A percentile compares a stretch with the other conserved stretches of the same genome.
Evolutionary conservation across 2,797 vertebrate genomes (phyloP).

Genomic region (Choloepus didactylus): DNA sequence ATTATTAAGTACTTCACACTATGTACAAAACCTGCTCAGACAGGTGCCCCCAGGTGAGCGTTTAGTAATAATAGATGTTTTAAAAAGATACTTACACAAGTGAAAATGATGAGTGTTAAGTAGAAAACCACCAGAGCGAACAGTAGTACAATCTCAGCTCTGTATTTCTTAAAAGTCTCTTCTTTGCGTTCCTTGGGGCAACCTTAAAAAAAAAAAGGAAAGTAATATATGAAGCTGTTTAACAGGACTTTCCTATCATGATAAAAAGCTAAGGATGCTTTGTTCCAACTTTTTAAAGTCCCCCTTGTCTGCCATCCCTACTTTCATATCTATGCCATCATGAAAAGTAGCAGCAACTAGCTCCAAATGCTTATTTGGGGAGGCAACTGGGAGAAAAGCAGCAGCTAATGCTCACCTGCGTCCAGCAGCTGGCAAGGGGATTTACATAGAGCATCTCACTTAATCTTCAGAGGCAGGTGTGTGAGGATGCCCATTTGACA

Average conservation of each 20-base stretch:
- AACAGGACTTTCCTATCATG: not conserved
- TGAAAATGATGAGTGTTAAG: constrained; percentile 89
- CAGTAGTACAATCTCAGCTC: constrained; percentile 86
- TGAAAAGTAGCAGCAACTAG: fast-evolving
- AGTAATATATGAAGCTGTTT: not conserved
- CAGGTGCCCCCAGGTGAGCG: not conserved
- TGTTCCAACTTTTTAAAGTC: not conserved
- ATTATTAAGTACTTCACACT: not conserved
- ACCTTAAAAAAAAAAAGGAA: constrained; percentile 80
- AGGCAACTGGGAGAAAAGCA: not conserved
- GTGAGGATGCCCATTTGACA: not conserved
- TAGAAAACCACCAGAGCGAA: constrained; percentile 88
- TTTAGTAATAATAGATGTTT: not conserved
- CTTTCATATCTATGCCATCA: fast-evolving
- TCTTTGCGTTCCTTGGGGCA: constrained; percentile 79
- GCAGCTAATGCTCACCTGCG: fast-evolving
- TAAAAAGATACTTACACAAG: constrained; percentile 88
- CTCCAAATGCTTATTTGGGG: too few relatives aligned
- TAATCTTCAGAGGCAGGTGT: not conserved
- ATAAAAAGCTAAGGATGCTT: not conserved
- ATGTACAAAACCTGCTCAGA: not conserved
- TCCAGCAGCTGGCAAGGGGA: fast-evolving
- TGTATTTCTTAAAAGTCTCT: constrained; percentile 85
- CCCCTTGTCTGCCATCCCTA: not conserved
- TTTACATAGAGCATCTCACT: fast-evolving